A percentile compares a stretch with the other conserved stretches of the same genome.
Evolutionary conservation across 2,888 invertebrate genomes (phyloP).

Genomic region (Aspidapion aeneum): DNA sequence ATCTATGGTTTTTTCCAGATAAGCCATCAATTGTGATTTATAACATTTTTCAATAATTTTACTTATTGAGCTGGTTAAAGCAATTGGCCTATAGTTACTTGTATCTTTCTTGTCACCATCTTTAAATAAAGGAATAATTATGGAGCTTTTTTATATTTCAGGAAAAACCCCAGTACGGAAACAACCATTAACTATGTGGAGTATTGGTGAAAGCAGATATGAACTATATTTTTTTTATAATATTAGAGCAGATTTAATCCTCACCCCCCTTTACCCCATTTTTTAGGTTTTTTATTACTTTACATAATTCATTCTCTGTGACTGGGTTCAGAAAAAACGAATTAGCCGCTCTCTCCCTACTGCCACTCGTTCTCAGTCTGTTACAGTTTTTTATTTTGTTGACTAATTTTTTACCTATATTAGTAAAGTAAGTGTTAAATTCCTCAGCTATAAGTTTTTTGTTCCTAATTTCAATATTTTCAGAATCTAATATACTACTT

Average conservation of each 20-base stretch:
- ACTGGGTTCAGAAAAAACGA: neutral
- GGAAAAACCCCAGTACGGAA: neutral
- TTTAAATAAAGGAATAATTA: neutral
- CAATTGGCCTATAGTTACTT: neutral
- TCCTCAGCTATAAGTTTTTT: neutral
- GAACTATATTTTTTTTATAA: neutral
- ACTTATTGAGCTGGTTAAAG: neutral
- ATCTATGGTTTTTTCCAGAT: neutral
- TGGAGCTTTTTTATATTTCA: neutral
- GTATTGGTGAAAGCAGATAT: neutral
- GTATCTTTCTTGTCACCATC: neutral
- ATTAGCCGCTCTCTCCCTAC: neutral
- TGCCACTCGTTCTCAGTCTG: neutral
- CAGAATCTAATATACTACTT: neutral
- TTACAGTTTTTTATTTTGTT: neutral
- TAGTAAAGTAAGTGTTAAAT: neutral
- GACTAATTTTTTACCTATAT: neutral
- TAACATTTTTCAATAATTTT: neutral
- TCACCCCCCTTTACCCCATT: neutral
- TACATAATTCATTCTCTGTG: no score
- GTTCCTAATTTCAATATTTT: neutral
- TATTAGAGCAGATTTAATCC: neutral
- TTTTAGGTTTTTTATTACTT: no score
- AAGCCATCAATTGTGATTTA: no score
- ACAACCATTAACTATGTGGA: neutral